Conservation (phyloP, 2,888 invertebrate genomes). For the Drosophila setosimentum region DNA sequence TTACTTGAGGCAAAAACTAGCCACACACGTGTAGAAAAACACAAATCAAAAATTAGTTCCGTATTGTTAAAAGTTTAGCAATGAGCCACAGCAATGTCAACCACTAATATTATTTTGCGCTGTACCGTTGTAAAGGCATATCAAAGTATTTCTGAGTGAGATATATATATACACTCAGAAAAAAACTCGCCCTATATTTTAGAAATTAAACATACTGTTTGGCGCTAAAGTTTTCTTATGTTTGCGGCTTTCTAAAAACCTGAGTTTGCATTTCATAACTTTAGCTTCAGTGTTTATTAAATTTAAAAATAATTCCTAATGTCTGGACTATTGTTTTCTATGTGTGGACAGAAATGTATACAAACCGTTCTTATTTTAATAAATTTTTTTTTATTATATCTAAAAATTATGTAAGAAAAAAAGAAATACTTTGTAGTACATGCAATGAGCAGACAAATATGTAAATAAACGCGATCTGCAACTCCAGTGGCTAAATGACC, state of each 20-base stretch:
- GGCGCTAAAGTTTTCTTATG: neutral
- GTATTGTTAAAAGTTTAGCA: conserved; percentile 16
- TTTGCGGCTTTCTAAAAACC: neutral
- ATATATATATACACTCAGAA: too few species aligned
- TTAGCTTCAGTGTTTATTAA: neutral
- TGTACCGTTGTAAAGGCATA: neutral
- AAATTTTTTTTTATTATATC: neutral
- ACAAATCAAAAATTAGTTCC: conserved; percentile 14
- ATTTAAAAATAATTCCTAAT: too few species aligned
- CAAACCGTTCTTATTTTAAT: neutral
- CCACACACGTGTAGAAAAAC: conserved; percentile 4
- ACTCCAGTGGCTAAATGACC: conserved; percentile 5
- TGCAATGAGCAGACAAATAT: neutral
- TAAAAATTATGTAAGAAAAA: neutral
- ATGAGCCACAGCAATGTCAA: neutral
- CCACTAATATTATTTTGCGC: neutral
- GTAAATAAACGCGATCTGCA: conserved; percentile 3
- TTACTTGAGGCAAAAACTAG: conserved; percentile 14
- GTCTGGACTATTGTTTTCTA: too few species aligned
- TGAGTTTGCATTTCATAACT: neutral
- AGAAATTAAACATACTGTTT: neutral
- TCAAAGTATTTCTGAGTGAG: neutral
- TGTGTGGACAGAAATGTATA: neutral
- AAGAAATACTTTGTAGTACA: neutral
- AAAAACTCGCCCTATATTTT: neutral